Evolutionary conservation across 2,888 invertebrate species (phyloP).

Genomic region (Diabrotica balteata): DNA sequence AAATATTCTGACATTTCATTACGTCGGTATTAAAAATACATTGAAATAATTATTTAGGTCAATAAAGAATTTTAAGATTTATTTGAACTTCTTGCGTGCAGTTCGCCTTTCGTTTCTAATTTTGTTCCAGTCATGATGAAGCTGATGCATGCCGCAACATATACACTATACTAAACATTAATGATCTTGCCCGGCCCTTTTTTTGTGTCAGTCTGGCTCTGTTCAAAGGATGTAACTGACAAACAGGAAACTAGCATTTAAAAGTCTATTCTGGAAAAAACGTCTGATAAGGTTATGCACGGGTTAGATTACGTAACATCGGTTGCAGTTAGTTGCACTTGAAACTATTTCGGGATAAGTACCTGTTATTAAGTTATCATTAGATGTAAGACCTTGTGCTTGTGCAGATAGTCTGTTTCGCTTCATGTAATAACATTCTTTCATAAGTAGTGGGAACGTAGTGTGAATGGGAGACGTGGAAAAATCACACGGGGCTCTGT

Average conservation of each 20-base stretch:
- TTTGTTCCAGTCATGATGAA: conserved; percentile 26
- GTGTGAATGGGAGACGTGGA: no score
- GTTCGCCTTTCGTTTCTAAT: conserved; percentile 24
- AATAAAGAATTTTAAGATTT: no score
- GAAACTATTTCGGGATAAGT: conserved; percentile 8
- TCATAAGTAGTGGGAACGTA: no score
- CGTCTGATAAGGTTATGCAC: conserved; percentile 19
- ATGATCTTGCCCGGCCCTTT: conserved; percentile 33
- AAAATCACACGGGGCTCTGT: no score
- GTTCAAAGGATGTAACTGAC: conserved; percentile 33
- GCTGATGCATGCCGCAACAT: conserved; percentile 28
- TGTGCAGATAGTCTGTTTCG: not conserved
- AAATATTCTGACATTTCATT: no score
- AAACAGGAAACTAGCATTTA: conserved; percentile 32
- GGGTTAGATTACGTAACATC: conserved; percentile 4
- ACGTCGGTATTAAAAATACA: no score
- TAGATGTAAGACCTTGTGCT: not conserved
- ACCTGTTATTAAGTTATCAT: not conserved
- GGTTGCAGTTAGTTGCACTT: conserved; percentile 8
- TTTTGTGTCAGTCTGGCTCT: conserved; percentile 34
- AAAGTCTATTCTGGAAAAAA: conserved; percentile 24
- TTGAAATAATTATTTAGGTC: no score
- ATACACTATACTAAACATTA: conserved; percentile 22
- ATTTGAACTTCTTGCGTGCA: conserved; percentile 8
- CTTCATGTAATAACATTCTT: no score